Evolutionary conservation across 2,797 vertebrate species (phyloP).

Genomic region (Bucorvus abyssinicus): DNA sequence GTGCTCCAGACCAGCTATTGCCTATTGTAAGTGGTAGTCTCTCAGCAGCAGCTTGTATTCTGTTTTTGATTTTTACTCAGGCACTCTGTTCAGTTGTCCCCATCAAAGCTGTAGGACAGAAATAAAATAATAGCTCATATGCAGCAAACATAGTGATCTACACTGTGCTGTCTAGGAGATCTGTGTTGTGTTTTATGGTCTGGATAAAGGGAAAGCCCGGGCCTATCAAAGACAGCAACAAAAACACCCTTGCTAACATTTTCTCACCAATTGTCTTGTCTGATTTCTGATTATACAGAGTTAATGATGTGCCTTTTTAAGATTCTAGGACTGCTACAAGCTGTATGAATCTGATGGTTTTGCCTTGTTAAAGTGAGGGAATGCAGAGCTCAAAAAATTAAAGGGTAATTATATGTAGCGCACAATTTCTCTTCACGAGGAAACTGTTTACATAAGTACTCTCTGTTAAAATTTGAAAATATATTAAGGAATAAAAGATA

Average conservation of each 20-base stretch:
- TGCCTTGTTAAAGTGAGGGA: neutral
- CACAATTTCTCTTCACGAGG: neutral
- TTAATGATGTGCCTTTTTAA: neutral
- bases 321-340: neutral
- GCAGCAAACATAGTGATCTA: neutral
- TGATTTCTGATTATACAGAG: neutral
- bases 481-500: neutral
- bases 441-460: neutral
- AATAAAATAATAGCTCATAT: neutral
- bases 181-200: neutral
- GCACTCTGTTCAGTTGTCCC: neutral
- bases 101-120: neutral
- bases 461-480: neutral
- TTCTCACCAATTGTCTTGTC: neutral
- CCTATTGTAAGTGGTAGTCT: neutral
- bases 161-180: neutral
- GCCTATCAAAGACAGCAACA: neutral
- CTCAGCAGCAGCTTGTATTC: neutral
- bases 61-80: neutral
- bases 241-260: neutral
- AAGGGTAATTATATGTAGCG: accelerated
- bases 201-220: neutral
- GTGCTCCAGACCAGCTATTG: neutral
- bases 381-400: neutral
- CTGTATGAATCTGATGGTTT: neutral